Conservation (phyloP, 2,113 vertebrate species). For the Pleuronectes platessa region DNA sequence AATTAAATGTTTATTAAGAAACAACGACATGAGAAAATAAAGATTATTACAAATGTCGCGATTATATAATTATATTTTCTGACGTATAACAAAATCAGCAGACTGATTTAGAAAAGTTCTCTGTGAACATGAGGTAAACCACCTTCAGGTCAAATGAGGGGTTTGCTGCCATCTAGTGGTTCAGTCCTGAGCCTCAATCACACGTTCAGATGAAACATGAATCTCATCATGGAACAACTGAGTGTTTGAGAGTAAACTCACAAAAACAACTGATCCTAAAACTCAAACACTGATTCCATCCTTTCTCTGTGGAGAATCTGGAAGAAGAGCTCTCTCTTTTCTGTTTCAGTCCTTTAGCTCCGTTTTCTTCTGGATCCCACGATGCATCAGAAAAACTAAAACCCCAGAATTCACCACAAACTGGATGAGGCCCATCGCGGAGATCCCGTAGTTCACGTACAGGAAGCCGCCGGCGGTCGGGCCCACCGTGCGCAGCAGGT, state of each 20-base stretch:
- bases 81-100: not conserved
- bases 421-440: constrained; percentile 88
- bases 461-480: constrained; percentile 90
- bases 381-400: constrained; percentile 81
- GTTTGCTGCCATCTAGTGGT: constrained; percentile 63
- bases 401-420: constrained; percentile 81
- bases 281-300: not conserved
- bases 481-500: constrained; percentile 87
- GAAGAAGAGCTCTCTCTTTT: not conserved
- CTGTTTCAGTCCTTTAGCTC: constrained; percentile 35
- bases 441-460: constrained; percentile 87
- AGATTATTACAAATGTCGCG: not conserved
- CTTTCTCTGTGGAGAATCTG: not conserved
- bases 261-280: not conserved
- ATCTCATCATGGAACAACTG: not conserved
- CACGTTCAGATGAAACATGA: not conserved
- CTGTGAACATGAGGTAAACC: not conserved
- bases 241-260: not conserved
- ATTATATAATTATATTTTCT: not conserved
- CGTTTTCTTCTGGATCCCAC: constrained; percentile 36
- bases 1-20: constrained; percentile 7
- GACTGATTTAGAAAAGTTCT: no score
- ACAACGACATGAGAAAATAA: constrained; percentile 11
- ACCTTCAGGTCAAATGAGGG: not conserved
- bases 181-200: not conserved